Evolutionary conservation across 2,797 vertebrate genomes (phyloP), one percentile per base, ranked within the genome.

Genomic region (Sebastes iracundus): DNA sequence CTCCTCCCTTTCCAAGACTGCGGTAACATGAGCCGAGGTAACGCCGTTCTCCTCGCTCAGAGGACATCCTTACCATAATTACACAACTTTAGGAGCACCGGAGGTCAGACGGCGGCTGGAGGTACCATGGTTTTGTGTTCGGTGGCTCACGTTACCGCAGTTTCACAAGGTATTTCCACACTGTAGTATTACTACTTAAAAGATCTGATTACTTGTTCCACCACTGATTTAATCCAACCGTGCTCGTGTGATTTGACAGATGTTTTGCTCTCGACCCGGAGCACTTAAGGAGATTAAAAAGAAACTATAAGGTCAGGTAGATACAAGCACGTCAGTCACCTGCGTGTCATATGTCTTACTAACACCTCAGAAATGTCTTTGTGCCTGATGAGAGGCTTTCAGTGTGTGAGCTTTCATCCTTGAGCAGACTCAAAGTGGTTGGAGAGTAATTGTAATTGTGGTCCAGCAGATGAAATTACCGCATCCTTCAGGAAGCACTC

Each of bases 391-490:
- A 52, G 13, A 75, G 23, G 72, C 56, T 82, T 72, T 84, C 71
- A 67, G 28, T 33, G 61, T 23, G 27, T n/a, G 60, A 68, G 60
- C 25, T 6, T 71, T 77, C 55, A 56, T 59, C 73, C 49, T 62
- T 20, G 33, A 33, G 28, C 32, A 4, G 56, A 38, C 83, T 82
- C 82, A 72, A 46, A 88, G 87, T 73, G 85, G 64, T 35, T 32
- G 56, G 65, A 67, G 82, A 80, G 68, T 85, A 87, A 92, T n/a
- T 92, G 69, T 59, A 75, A 92, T 85, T 92, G 84, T 63, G 67
- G 67, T 61, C 9, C 56, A 38, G 42, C 7, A 59, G 62, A 91
- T 84, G 72, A 78, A 86, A 91, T 87, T 59, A 79, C 63, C 3
- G 27, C 16, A 80, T 76, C 70, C 72, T 87, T 79, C 74, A 78